Evolutionary conservation across 2,113 vertebrate genomes (phyloP), one percentile per base, ranked within the genome.

Genomic region (Stigmatopora nigra): DNA sequence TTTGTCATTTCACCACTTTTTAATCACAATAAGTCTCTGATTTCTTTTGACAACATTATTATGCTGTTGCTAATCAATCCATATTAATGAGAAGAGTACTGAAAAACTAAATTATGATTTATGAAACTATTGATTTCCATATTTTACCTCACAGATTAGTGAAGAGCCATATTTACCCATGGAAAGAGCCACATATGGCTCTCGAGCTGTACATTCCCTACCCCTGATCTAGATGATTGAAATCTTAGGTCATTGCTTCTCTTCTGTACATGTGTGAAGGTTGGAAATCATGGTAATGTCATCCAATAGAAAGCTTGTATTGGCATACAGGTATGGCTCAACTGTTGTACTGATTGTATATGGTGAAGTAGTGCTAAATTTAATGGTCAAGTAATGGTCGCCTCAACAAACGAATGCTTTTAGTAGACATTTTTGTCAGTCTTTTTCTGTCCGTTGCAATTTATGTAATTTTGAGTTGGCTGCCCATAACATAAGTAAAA

Each of bases 391-490:
- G 69, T 81, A 83, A 80, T 86, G 78, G 76, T 72, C 70, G 44
- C 69, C 73, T 51, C 65, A 69, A 81, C 76, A 84, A 84, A 79
- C 71, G 81, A 86, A 83, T 77, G 72, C 65, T 68, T 75, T 86
- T 82, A 76, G 36, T 44, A 71, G 76, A 76, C 77, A 69, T 67
- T 71, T 78, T 75, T 72, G 70, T 78, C 53, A 75, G 63, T 75
- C 63, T 67, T 70, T 78, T 55, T 68, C 63, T 75, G 48, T 65
- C 17, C 57, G 61, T 75, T 65, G 35, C 73, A 73, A 65, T 67
- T 64, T 49, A 77, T 81, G 78, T 79, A 73, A 81, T 77, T 78
- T 72, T 70, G 77, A 62, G 70, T 85, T 82, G 79, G 79, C 72
- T 72, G 68, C 38, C 71, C 69, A 74, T 73, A 68, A 71, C 69